Evolutionary conservation across 2,113 vertebrate species (phyloP).

Genomic region (Etheostoma spectabile): DNA sequence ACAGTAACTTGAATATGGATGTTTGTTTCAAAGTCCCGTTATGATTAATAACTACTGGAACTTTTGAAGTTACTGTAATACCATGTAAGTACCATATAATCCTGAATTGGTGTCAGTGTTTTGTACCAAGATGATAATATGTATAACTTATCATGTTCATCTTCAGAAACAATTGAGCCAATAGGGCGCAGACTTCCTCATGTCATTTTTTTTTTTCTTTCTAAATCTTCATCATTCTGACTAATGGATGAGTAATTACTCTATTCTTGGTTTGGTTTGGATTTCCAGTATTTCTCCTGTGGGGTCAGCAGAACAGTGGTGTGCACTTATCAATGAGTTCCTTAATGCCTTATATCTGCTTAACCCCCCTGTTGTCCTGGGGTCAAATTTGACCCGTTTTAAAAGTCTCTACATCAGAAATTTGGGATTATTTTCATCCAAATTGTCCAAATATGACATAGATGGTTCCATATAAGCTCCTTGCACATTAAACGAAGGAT

Average conservation of each 20-base stretch:
- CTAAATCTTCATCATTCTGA: not conserved
- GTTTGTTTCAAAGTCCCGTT: not conserved
- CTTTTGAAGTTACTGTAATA: no score
- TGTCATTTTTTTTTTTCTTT: not conserved
- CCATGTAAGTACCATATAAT: no score
- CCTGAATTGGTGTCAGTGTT: not conserved
- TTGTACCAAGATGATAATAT: not conserved
- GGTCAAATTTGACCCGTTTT: no score
- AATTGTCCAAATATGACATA: no score
- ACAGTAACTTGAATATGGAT: not conserved
- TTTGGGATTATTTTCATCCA: no score
- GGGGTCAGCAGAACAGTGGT: not conserved
- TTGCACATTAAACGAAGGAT: no score
- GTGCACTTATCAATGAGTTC: not conserved
- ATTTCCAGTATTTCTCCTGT: not conserved
- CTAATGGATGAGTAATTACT: not conserved
- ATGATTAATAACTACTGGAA: no score
- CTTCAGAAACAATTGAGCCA: not conserved
- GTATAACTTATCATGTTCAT: not conserved
- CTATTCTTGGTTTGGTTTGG: not conserved
- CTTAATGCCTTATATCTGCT: constrained; percentile 2
- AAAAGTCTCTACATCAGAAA: no score
- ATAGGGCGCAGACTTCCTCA: not conserved
- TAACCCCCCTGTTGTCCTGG: no score
- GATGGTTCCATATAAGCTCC: no score